Percentiles rank a stretch among this genome's conserved stretches.
phyloP scores from a whole-genome alignment of 1,140 invertebrate genomes.

The Caenorhabditis tropicalis region DNA sequence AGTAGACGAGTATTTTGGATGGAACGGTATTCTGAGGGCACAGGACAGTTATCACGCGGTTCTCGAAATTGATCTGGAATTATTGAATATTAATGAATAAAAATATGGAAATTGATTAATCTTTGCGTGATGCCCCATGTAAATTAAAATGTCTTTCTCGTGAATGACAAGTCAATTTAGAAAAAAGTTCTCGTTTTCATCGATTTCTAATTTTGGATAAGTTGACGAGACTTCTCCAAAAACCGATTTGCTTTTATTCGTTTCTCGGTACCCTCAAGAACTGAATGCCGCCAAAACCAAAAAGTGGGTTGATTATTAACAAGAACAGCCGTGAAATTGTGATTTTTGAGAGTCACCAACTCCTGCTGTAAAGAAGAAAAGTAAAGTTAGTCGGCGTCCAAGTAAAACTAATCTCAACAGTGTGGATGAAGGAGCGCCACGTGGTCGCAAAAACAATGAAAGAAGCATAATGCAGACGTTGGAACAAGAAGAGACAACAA shows the following conservation, averaged over 20 bases:
- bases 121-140: too few species aligned
- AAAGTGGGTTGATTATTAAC: not conserved
- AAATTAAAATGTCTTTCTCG: too few species aligned
- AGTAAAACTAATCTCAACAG: not conserved
- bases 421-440: not conserved
- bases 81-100: too few species aligned
- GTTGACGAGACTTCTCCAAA: too few species aligned
- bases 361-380: not conserved
- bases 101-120: too few species aligned
- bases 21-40: constrained; percentile 41
- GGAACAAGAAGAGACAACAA: not conserved
- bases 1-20: constrained; percentile 47
- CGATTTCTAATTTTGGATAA: too few species aligned
- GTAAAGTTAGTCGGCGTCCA: not conserved
- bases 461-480: constrained; percentile 6
- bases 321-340: not conserved
- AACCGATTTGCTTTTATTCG: too few species aligned
- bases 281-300: not conserved
- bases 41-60: constrained; percentile 18
- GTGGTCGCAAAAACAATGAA: not conserved
- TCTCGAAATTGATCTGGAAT: constrained; percentile 45
- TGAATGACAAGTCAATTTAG: too few species aligned
- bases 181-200: too few species aligned
- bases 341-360: constrained; percentile 5
- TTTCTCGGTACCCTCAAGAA: too few species aligned